Evolutionary conservation across 2,797 vertebrate species (phyloP), one percentile per base, ranked within the genome.

Genomic region (Pangasius larnaudii): DNA sequence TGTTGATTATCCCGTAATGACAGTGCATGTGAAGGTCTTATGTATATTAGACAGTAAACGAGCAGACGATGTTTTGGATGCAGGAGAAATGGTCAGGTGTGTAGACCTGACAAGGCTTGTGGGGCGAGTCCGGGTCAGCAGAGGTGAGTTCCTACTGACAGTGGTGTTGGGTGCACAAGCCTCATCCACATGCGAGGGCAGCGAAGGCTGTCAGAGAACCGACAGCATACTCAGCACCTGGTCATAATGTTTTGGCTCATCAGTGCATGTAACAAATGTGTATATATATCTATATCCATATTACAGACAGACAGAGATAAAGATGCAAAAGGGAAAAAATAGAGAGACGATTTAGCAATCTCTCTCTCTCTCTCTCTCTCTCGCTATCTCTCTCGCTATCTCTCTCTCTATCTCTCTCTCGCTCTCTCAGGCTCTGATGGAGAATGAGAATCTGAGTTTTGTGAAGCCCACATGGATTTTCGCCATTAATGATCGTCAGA

Each of bases 401-500:
- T 85, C 30, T 79, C 22, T 71, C 58, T 86, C 4, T 0, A 5
- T 22, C 53, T 33, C 14, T 61, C 24, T 85, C 14, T 85, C 30
- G 72, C 22, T 71, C 58, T 86, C 4, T 0, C 95, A 98, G 98
- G 98, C 97, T 0, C 92, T 98, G 93, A 96, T 97, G 94, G 97
- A 98, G 67, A 98, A 98, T 75, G 91, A 94, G 63, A 96, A 94
- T 86, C 93, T 98, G 91, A 97, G 96, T 67, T 98, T 98, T 19
- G 97, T 98, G 75, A 97, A 97, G 56, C 97, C 97, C 0, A 91
- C 96, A 0, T 98, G 97, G 97, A 98, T 98, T 92, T 97, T 97
- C 86, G 95, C 95, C 13, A 97, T 98, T 92, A 98, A 96, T 3
- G 95, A 97, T 59, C 95, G 96, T 8, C 97, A 97, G 87, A 97